Evolutionary conservation across 2,888 invertebrate genomes (phyloP).

Genomic region (Coecobrya sp.): DNA sequence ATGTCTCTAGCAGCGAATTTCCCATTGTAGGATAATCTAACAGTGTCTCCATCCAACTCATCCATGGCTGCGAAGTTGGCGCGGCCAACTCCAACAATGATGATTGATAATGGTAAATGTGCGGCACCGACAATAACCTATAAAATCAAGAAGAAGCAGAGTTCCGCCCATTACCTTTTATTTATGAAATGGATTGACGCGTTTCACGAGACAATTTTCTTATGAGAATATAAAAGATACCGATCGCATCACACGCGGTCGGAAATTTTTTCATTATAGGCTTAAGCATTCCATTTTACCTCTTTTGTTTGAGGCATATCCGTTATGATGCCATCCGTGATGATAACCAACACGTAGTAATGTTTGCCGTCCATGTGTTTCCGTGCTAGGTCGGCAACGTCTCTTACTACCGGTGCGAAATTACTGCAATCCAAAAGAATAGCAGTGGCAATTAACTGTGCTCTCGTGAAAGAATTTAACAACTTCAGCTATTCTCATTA

Average conservation of each 20-base stretch:
- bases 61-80: constrained; percentile 90
- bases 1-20: constrained; percentile 89
- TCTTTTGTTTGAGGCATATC: constrained; percentile 89
- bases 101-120: constrained; percentile 90
- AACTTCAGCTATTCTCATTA: constrained; percentile 43
- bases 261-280: not conserved
- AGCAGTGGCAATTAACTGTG: constrained; percentile 87
- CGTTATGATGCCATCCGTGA: constrained; percentile 89
- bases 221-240: not conserved
- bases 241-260: not conserved
- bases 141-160: constrained; percentile 44
- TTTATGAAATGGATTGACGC: constrained; percentile 45
- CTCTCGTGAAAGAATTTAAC: constrained; percentile 41
- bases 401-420: constrained; percentile 89
- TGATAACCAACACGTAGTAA: constrained; percentile 89
- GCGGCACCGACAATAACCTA: constrained; percentile 89
- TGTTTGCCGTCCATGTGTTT: constrained; percentile 87
- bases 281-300: constrained; percentile 85
- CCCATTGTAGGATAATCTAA: constrained; percentile 87
- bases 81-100: constrained; percentile 90
- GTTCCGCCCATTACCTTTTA: constrained; percentile 57
- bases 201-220: constrained; percentile 18
- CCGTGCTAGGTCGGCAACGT: constrained; percentile 88
- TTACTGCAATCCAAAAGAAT: constrained; percentile 86
- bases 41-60: constrained; percentile 89